phyloP scores from a whole-genome alignment of 2,888 invertebrate species.

The Acrobasis consociella region DNA sequence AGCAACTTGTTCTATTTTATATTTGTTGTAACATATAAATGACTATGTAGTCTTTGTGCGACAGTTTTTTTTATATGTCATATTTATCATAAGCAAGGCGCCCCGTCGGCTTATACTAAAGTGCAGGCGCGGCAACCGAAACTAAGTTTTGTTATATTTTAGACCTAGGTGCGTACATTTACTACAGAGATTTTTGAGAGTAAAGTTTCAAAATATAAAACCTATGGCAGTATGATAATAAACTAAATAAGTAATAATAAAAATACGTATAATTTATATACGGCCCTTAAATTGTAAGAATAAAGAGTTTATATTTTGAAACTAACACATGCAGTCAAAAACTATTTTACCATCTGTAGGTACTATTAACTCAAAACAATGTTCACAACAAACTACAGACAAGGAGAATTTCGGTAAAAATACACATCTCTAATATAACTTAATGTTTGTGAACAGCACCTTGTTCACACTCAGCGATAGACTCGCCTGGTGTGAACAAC shows the following conservation, averaged over 20 bases:
- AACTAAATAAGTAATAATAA: neutral
- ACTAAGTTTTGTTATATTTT: neutral
- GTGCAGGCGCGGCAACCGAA: neutral
- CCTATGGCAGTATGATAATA: slow-evolving; percentile 7
- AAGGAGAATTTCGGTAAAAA: no score
- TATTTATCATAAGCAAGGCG: neutral
- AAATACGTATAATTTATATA: neutral
- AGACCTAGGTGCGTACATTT: neutral
- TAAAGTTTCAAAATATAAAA: slow-evolving; percentile 9
- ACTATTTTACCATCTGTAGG: neutral
- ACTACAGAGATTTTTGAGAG: neutral
- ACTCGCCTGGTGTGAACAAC: neutral
- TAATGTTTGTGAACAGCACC: neutral
- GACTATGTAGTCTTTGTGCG: neutral
- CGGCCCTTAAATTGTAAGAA: neutral
- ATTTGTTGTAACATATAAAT: neutral
- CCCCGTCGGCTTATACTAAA: neutral
- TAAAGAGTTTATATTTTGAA: neutral
- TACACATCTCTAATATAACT: neutral
- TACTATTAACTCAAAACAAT: neutral
- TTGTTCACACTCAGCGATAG: neutral
- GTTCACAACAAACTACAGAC: neutral
- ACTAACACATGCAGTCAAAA: slow-evolving; percentile 1
- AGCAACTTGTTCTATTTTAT: no score
- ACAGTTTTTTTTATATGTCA: neutral